Percentiles rank a stretch among this genome's conserved stretches.
Evolutionary conservation across 2,888 invertebrate species (phyloP).

Genomic region (Lacanobia oleracea): DNA sequence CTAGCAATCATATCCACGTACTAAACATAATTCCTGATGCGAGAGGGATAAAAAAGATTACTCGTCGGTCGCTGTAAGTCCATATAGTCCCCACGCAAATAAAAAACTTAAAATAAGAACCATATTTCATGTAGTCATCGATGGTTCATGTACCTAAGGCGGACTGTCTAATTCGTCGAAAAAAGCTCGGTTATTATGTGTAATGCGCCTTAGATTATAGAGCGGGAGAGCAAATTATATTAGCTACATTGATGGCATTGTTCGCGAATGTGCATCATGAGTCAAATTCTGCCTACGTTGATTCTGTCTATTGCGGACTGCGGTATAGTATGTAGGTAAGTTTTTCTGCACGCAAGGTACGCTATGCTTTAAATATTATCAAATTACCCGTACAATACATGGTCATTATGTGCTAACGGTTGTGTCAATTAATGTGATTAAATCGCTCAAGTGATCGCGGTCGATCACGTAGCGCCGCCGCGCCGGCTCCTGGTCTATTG

Average conservation of each 20-base stretch:
- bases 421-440: slow-evolving; percentile 88
- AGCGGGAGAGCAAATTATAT: slow-evolving; percentile 82
- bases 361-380: slow-evolving; percentile 83
- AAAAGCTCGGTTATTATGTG: slow-evolving; percentile 78
- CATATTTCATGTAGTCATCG: slow-evolving; percentile 72
- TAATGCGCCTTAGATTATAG: slow-evolving; percentile 85
- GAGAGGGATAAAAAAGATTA: slow-evolving; percentile 65
- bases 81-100: slow-evolving; percentile 68
- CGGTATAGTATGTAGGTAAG: slow-evolving; percentile 57
- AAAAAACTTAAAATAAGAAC: slow-evolving; percentile 64
- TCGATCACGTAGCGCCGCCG: slow-evolving; percentile 81
- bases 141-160: slow-evolving; percentile 70
- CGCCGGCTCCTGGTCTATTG: slow-evolving; percentile 70
- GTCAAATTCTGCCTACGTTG: slow-evolving; percentile 54
- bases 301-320: slow-evolving; percentile 44
- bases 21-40: slow-evolving; percentile 64
- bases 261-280: slow-evolving; percentile 76
- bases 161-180: slow-evolving; percentile 75
- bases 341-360: slow-evolving; percentile 77
- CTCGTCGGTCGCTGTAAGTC: slow-evolving; percentile 59
- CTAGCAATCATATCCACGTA: slow-evolving; percentile 69
- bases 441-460: slow-evolving; percentile 83
- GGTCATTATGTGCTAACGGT: slow-evolving; percentile 88
- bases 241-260: slow-evolving; percentile 81
- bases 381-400: slow-evolving; percentile 88